A percentile compares a stretch with the other conserved stretches of the same genome.
phyloP scores from a whole-genome alignment of 2,797 vertebrate species.

The Tangara arthus region DNA sequence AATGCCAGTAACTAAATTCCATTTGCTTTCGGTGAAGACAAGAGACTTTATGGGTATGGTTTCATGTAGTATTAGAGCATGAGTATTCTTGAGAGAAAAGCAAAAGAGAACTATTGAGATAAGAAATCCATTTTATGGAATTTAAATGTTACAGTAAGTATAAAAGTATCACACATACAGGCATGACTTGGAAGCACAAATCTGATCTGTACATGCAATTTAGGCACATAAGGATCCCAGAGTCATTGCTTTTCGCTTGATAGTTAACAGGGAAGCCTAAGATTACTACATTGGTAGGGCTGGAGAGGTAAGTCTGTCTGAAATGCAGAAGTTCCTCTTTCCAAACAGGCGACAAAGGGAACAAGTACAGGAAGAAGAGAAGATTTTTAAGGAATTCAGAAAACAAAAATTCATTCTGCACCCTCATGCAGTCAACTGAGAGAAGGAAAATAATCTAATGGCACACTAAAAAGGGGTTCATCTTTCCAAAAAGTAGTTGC shows the following conservation, averaged over 20 bases:
- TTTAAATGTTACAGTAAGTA: not conserved
- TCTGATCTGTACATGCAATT: not conserved
- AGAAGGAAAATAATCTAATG: slow-evolving; percentile 58
- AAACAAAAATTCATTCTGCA: slow-evolving; percentile 17
- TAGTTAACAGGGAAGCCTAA: not conserved
- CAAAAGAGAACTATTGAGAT: not conserved
- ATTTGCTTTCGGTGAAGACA: not conserved
- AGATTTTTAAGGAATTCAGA: slow-evolving; percentile 17
- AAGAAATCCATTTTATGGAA: not conserved
- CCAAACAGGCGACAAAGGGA: not conserved
- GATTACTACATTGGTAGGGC: not conserved
- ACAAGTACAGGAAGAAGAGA: not conserved
- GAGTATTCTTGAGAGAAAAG: not conserved
- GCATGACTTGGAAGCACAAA: not conserved
- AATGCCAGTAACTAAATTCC: not conserved
- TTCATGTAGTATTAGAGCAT: not conserved
- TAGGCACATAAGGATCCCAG: not conserved
- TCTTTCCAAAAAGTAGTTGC: slow-evolving; percentile 61
- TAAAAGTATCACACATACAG: not conserved
- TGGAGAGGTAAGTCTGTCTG: not conserved
- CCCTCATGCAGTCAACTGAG: slow-evolving; percentile 1
- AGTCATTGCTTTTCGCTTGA: not conserved
- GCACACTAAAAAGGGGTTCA: slow-evolving; percentile 16
- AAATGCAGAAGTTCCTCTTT: not conserved
- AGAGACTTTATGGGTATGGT: not conserved